Percentiles rank a stretch among this genome's conserved stretches.
phyloP scores from a whole-genome alignment of 2,113 vertebrate genomes.

The Apistogramma diplotaenia region DNA sequence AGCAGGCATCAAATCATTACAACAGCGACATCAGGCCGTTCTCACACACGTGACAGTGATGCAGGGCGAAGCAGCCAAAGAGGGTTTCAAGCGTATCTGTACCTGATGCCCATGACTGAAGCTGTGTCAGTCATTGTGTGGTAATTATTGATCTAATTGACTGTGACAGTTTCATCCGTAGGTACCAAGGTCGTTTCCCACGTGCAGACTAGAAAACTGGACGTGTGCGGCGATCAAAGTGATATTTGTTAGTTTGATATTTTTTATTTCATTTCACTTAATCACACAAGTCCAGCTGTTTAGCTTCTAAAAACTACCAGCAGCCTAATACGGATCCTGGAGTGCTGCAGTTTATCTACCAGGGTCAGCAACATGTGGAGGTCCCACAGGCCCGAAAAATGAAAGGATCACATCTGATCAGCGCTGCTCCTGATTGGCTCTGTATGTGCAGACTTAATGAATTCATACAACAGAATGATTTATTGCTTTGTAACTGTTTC shows the following conservation, averaged over 20 bases:
- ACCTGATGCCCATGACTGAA: background rate
- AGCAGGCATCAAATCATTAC: too few relatives aligned
- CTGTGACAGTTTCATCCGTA: background rate
- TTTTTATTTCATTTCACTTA: too few relatives aligned
- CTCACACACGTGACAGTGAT: too few relatives aligned
- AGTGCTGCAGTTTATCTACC: background rate
- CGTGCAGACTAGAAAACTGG: background rate
- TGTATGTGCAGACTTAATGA: background rate
- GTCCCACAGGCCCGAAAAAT: background rate
- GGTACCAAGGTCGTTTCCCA: background rate
- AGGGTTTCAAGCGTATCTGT: background rate
- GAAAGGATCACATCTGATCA: background rate
- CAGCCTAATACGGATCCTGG: background rate
- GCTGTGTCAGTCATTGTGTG: background rate
- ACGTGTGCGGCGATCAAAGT: background rate
- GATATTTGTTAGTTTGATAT: background rate
- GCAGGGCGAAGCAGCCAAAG: background rate
- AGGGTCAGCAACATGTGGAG: background rate
- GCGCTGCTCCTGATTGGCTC: background rate
- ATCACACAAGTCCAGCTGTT: background rate
- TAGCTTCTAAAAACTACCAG: background rate
- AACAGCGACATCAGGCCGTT: too few relatives aligned
- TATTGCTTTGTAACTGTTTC: background rate
- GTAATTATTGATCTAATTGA: background rate
- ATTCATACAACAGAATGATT: accelerated